phyloP scores from a whole-genome alignment of 2,797 vertebrate species.

The Okamejei kenojei region DNA sequence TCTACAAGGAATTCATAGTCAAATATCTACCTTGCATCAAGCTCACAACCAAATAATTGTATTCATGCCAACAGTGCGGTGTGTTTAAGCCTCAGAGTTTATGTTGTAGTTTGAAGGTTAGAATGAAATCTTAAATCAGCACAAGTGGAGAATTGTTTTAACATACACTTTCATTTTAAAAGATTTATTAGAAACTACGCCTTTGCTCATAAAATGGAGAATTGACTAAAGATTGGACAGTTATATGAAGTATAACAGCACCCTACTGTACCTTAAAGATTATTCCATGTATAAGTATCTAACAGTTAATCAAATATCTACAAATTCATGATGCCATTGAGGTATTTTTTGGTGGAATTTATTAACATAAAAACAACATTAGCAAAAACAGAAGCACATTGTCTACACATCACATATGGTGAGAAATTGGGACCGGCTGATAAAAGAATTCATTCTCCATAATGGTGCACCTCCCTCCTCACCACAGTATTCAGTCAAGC shows the following conservation, averaged over 20 bases:
- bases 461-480: neutral
- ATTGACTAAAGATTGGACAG: neutral
- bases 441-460: neutral
- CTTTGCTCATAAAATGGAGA: neutral
- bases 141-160: neutral
- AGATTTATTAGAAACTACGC: neutral
- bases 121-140: neutral
- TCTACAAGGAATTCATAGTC: neutral
- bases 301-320: neutral
- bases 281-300: neutral
- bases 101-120: neutral
- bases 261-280: neutral
- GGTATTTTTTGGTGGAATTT: neutral
- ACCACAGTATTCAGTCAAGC: neutral
- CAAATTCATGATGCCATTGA: neutral
- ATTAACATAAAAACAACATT: neutral
- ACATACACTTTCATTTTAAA: neutral
- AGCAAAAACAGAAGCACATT: neutral
- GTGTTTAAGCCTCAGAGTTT: neutral
- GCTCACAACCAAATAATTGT: neutral
- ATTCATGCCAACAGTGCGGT: neutral
- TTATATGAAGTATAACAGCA: neutral
- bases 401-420: too few relatives aligned
- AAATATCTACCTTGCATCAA: neutral
- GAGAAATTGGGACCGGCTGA: neutral